Conservation (phyloP, 2,797 vertebrate genomes). For the Limosa lapponica region DNA sequence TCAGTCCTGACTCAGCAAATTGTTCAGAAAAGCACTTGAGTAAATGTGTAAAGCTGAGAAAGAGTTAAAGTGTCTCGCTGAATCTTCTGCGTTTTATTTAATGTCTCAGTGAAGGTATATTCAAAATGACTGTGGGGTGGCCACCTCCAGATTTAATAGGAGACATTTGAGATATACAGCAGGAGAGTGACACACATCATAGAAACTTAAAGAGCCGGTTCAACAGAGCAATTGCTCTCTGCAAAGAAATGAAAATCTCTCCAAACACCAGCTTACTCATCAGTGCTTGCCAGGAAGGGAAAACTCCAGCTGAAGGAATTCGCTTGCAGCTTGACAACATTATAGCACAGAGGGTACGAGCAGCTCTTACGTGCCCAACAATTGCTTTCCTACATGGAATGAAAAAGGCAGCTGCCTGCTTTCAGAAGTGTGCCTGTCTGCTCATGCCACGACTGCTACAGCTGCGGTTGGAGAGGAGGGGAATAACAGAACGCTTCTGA, state of each 20-base stretch:
- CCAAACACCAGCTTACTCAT: neutral
- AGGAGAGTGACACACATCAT: neutral
- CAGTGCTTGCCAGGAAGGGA: neutral
- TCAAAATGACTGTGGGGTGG: neutral
- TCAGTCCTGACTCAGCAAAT: neutral
- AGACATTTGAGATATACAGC: neutral
- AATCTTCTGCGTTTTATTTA: neutral
- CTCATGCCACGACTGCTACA: neutral
- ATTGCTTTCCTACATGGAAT: neutral
- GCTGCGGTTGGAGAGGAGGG: neutral
- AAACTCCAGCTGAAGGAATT: slow-evolving; percentile 11
- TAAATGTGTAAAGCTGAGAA: neutral
- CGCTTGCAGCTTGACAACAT: neutral
- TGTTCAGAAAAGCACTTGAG: neutral
- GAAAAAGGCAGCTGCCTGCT: neutral
- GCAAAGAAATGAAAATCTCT: slow-evolving; percentile 1
- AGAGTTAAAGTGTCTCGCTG: neutral
- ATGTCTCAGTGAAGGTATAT: neutral
- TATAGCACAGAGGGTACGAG: neutral
- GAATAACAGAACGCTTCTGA: neutral
- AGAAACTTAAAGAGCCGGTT: neutral
- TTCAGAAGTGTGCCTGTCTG: neutral
- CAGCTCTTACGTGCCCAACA: neutral
- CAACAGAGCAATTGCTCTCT: neutral
- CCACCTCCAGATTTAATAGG: neutral